A percentile compares a stretch with the other conserved stretches of the same genome.
Evolutionary conservation across 1,140 invertebrate genomes (phyloP).

Genomic region (Hyles euphorbiae): DNA sequence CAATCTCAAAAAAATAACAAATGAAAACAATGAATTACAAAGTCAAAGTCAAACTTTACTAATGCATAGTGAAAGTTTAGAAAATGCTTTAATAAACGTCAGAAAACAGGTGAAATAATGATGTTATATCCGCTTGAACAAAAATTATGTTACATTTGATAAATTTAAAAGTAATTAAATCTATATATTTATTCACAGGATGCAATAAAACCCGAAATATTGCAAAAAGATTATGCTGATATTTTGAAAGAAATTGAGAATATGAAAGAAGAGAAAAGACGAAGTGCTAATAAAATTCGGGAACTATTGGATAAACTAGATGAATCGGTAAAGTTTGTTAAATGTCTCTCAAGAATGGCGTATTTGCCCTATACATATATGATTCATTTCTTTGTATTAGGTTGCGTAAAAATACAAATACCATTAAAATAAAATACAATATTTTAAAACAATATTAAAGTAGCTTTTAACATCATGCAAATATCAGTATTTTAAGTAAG

Average conservation of each 20-base stretch:
- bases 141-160: slow-evolving; percentile 2
- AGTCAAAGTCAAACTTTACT: slow-evolving; percentile 36
- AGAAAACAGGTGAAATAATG: slow-evolving; percentile 36
- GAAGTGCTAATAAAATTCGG: slow-evolving; percentile 38
- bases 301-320: slow-evolving; percentile 47
- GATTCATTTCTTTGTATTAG: too few species aligned
- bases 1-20: slow-evolving; percentile 31
- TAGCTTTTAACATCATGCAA: too few species aligned
- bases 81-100: slow-evolving; percentile 38
- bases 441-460: too few species aligned
- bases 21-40: slow-evolving; percentile 38
- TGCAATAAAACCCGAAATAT: neutral
- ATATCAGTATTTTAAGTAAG: too few species aligned
- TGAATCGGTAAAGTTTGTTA: slow-evolving; percentile 38
- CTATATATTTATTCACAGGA: slow-evolving; percentile 1
- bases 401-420: too few species aligned
- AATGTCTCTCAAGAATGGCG: neutral
- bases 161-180: neutral
- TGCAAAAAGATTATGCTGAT: slow-evolving; percentile 19
- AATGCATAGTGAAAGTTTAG: slow-evolving; percentile 39
- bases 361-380: too few species aligned
- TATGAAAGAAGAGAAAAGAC: slow-evolving; percentile 47
- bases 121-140: neutral
- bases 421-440: too few species aligned
- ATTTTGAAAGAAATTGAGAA: slow-evolving; percentile 46